phyloP scores from a whole-genome alignment of 1,140 invertebrate species.

The Hesperophylax magnus region DNA sequence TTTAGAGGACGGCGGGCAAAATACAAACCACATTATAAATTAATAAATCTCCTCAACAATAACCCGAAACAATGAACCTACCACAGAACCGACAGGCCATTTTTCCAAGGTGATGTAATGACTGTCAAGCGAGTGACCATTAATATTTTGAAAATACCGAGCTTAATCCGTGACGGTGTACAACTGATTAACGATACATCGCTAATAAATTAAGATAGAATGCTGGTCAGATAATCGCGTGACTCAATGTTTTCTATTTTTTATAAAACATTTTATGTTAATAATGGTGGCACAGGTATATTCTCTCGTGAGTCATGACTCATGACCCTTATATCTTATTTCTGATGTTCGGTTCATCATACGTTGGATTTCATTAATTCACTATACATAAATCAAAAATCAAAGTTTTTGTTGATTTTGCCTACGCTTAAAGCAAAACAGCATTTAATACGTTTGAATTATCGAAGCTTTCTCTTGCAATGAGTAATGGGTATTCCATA shows the following conservation, averaged over 20 bases:
- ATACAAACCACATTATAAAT: too few relatives aligned
- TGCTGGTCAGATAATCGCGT: conserved; percentile 30
- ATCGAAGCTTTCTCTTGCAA: too few relatives aligned
- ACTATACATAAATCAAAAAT: conserved; percentile 2
- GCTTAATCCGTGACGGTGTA: conserved; percentile 34
- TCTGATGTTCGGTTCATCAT: not conserved
- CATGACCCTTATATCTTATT: conserved; percentile 13
- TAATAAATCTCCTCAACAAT: not conserved
- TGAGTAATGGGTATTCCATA: too few relatives aligned
- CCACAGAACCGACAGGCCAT: not conserved
- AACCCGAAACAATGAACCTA: conserved; percentile 10
- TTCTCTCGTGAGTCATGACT: conserved; percentile 20
- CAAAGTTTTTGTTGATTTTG: not conserved
- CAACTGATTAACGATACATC: conserved; percentile 26
- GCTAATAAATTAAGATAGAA: conserved; percentile 40
- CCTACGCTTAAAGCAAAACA: too few relatives aligned
- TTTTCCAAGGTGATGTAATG: conserved; percentile 27
- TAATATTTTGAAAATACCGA: conserved; percentile 30
- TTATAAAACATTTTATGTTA: conserved; percentile 9
- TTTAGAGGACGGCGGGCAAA: too few relatives aligned
- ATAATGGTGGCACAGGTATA: not conserved
- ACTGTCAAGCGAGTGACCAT: conserved; percentile 14
- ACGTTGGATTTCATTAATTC: conserved; percentile 2
- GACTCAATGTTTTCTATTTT: conserved; percentile 31
- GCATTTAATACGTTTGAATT: too few relatives aligned